Evolutionary conservation across 2,888 invertebrate species (phyloP).

Genomic region (Plutella xylostella): DNA sequence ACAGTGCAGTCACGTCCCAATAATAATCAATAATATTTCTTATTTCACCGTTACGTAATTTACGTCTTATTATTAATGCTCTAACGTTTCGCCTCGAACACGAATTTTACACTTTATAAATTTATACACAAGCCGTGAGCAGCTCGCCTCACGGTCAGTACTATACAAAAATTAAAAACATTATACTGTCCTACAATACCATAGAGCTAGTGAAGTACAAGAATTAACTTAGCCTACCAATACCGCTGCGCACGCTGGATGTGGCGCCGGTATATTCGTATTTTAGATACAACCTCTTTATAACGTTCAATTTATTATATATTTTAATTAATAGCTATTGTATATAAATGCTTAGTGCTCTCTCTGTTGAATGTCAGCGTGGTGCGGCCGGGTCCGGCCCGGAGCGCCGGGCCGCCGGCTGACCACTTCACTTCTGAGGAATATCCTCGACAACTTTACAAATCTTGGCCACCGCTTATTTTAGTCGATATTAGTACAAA

Average conservation of each 20-base stretch:
- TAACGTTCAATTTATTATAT: conserved; percentile 56
- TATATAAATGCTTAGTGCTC: conserved; percentile 40
- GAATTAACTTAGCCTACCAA: conserved; percentile 49
- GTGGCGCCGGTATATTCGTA: conserved; percentile 50
- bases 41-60: conserved; percentile 60
- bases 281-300: conserved; percentile 64
- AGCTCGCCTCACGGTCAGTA: conserved; percentile 46
- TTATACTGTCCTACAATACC: conserved; percentile 62
- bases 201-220: conserved; percentile 63
- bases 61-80: no score
- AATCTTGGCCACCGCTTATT: no score
- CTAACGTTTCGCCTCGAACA: conserved; percentile 39
- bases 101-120: conserved; percentile 49
- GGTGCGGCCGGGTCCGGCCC: no score
- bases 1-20: conserved; percentile 3
- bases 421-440: no score
- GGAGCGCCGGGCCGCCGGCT: background rate
- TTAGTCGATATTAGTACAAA: no score
- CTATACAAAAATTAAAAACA: conserved; percentile 70
- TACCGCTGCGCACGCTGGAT: conserved; percentile 48
- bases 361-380: conserved; percentile 32
- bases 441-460: no score
- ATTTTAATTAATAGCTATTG: conserved; percentile 54
- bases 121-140: conserved; percentile 51
- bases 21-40: conserved; percentile 36